Evolutionary conservation across 2,888 invertebrate genomes (phyloP).

Genomic region (Kryphioiulus occultus): DNA sequence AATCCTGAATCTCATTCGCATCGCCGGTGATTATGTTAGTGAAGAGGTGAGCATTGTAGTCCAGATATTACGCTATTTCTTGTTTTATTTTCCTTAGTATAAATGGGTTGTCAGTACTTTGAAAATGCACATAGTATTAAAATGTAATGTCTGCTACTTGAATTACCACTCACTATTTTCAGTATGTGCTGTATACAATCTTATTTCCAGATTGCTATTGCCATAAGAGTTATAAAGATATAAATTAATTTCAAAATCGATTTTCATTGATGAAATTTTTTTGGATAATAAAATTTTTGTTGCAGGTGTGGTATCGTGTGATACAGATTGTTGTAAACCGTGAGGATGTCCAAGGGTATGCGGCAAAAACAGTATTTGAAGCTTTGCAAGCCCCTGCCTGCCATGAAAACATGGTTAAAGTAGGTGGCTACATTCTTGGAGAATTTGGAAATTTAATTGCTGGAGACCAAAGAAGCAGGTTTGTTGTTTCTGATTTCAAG

Average conservation of each 20-base stretch:
- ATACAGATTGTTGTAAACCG: constrained; percentile 99
- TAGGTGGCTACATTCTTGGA: constrained; percentile 98
- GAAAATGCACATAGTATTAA: too few relatives aligned
- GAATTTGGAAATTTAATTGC: constrained; percentile 99
- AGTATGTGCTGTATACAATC: too few relatives aligned
- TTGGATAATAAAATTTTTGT: constrained; percentile 16
- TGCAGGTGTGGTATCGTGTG: constrained; percentile 88
- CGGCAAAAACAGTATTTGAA: constrained; percentile 99
- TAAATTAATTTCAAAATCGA: too few relatives aligned
- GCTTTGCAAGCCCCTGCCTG: constrained; percentile 98
- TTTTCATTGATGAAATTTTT: not conserved
- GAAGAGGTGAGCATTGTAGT: constrained; percentile 79
- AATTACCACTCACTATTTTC: too few relatives aligned
- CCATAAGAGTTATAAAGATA: too few relatives aligned
- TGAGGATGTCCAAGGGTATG: constrained; percentile 99
- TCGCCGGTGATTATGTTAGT: constrained; percentile 99
- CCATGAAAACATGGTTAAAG: constrained; percentile 99
- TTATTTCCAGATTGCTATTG: too few relatives aligned
- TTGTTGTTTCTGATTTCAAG: not conserved
- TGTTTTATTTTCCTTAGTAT: not conserved
- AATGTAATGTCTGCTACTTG: too few relatives aligned
- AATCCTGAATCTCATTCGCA: constrained; percentile 96
- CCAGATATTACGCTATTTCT: not conserved
- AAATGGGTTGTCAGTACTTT: too few relatives aligned
- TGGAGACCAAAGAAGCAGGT: constrained; percentile 90